Evolutionary conservation across 64 coral and sea anemone genomes (phyloP), one percentile per base, ranked within the genome.

Genomic region (Stichodactyla mertensii): DNA sequence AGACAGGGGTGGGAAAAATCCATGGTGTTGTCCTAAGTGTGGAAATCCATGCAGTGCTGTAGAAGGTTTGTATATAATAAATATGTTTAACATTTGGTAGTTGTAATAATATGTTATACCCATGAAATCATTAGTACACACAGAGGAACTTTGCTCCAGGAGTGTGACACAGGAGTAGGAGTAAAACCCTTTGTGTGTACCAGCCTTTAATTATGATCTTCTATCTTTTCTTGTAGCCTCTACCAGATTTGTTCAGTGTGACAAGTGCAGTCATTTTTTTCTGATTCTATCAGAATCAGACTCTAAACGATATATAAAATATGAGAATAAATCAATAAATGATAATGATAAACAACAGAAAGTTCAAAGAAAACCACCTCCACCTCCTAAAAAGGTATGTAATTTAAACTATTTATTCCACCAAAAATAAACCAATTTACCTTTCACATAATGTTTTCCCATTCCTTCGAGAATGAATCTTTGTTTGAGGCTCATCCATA

Each of bases 261-360:
- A 99, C 51, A 99, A 99, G 89, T 99, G 97, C 78, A 89, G 89
- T 80, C 97, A 99, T 85, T 99, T 99, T 70, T 99, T 99, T 61
- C 80, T 99, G 61, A 92, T 99, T 22, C 69, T 99, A 22, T 99
- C 97, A n/a, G 97, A 99, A 78, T 89, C 92, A n/a, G 95, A 98
- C 78, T 92, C 97, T 52, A 95, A 94, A 67, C 87, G 94, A 10
- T 93, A 96, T 85, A 80, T 96, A 79, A 85, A 89, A 79, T 89
- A 96, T 82, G 91, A 96, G 60, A 58, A 57, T 20, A 96, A 86
- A 84, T 77, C 87, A 18, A 59, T 86, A 5, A 93, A 87, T 88
- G 91, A 96, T 82, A 86, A 55, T 56, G 90, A 92, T 51, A 93
- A 96, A 74, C 87, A 92, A 85, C 64, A 82, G 16, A 88, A 92